phyloP scores from a whole-genome alignment of 2,888 invertebrate genomes.

The Iphiclides podalirius region DNA sequence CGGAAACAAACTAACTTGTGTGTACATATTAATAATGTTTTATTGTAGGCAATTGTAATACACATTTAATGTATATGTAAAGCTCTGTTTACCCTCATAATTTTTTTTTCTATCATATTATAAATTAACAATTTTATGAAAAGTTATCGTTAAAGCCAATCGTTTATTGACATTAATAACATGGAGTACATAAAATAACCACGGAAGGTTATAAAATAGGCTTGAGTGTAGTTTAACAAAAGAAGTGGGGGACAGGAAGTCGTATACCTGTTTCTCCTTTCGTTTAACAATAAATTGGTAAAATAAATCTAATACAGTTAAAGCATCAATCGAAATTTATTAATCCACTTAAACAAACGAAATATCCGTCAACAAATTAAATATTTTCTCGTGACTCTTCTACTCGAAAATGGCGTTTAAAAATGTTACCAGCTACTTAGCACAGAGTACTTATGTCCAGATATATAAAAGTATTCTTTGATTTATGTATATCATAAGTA shows the following conservation, averaged over 20 bases:
- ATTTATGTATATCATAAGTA: too few relatives aligned
- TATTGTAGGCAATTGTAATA: too few relatives aligned
- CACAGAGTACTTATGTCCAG: too few relatives aligned
- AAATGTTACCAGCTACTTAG: conserved; percentile 33
- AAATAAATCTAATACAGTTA: neutral
- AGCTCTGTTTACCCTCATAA: conserved; percentile 14
- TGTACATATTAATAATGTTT: too few relatives aligned
- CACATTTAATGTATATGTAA: too few relatives aligned
- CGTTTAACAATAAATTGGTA: neutral
- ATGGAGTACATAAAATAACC: neutral
- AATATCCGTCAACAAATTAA: conserved; percentile 17
- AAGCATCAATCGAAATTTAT: neutral
- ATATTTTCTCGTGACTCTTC: conserved; percentile 34
- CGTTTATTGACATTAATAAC: neutral
- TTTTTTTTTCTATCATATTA: neutral
- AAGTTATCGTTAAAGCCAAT: neutral
- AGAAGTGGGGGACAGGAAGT: too few relatives aligned
- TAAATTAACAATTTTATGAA: neutral
- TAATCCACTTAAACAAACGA: conserved; percentile 1
- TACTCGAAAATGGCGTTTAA: conserved; percentile 54
- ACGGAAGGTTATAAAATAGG: conserved; percentile 9
- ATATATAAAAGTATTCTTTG: too few relatives aligned
- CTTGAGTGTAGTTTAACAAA: neutral
- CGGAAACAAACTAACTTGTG: neutral
- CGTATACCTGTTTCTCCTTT: conserved; percentile 25